Base-by-base conservation (phyloP, 2,113 vertebrate genomes). In the Nasalis larvatus region DNA sequence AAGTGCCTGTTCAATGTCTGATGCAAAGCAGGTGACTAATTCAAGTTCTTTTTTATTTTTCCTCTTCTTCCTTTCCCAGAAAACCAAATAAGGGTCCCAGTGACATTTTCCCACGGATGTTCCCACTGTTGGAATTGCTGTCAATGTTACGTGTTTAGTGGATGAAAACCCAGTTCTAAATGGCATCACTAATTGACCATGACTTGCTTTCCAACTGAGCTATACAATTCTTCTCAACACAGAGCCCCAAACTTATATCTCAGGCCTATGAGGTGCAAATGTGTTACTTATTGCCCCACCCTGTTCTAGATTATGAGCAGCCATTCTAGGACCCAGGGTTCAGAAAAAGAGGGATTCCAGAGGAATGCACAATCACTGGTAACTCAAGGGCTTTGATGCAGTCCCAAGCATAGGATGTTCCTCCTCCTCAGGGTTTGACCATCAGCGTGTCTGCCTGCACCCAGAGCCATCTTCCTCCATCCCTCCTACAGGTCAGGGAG, bases 361-460 rank as follows among this genome's bases (percentile, higher is more conserved):
- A 58, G 14, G 47, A 18, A 86, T 7, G 45, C 8, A 21, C 2
- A 16, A 23, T n/a, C 40, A 32, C 45, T 32, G 60, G n/a, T 30
- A 17, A 32, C 45, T 45, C 30, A 12, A 40, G 23, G 76, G 9
- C 20, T 17, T 81, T 2, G 21, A 54, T 3, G 52, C 25, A 6
- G n/a, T 12, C 35, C 30, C 21, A 16, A 37, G 25, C 2, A 2
- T 12, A 2, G 4, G 42, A 4, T 3, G 16, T 4, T 0, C 68
- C 40, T 68, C 63, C 18, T 45, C 49, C 30, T 10, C 5, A 3
- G 56, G 17, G 4, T 58, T 4, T 13, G 63, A 32, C 60, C 27
- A 0, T 40, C 6, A 0, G 27, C 7, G 1, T 0, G 13, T 27
- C 32, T 18, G n/a, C 45, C 52, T 10, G 1, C 32, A 32, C 60